phyloP scores from a whole-genome alignment of 1,140 invertebrate genomes.

The Sesamia nonagrioides region DNA sequence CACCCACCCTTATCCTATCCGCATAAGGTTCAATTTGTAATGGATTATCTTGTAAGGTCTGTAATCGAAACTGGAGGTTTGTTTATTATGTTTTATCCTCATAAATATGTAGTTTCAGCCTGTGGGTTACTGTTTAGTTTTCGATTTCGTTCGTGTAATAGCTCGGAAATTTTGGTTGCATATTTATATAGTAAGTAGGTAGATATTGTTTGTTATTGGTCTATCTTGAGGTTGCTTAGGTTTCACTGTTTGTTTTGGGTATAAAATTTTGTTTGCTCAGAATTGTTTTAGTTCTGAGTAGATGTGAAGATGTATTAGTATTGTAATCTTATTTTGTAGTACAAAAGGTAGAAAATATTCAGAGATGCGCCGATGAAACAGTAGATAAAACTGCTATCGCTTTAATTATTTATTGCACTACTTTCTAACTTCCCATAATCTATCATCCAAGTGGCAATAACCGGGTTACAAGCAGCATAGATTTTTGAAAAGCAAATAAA shows the following conservation, averaged over 20 bases:
- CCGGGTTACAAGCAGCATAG: no score
- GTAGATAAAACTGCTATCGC: no score
- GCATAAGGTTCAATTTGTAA: slow-evolving; percentile 12
- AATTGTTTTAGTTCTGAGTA: not conserved
- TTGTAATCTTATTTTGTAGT: no score
- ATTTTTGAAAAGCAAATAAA: no score
- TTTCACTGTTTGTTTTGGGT: not conserved
- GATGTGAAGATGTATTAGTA: not conserved
- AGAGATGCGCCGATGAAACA: no score
- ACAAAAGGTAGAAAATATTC: no score
- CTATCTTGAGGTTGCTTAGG: not conserved
- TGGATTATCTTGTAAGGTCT: not conserved
- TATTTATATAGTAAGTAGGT: slow-evolving; percentile 53
- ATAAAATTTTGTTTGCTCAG: not conserved
- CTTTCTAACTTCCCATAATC: no score
- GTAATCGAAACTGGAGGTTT: slow-evolving; percentile 29
- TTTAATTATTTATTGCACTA: no score
- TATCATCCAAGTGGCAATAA: no score
- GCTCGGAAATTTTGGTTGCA: slow-evolving; percentile 48
- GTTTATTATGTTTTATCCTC: slow-evolving; percentile 49
- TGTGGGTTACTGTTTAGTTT: slow-evolving; percentile 58
- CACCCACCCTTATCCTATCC: not conserved
- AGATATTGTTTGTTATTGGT: slow-evolving; percentile 11
- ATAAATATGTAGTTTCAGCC: slow-evolving; percentile 57
- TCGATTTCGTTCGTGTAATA: slow-evolving; percentile 57